phyloP scores from a whole-genome alignment of 2,888 invertebrate genomes.

The Trichopoda pennipes region DNA sequence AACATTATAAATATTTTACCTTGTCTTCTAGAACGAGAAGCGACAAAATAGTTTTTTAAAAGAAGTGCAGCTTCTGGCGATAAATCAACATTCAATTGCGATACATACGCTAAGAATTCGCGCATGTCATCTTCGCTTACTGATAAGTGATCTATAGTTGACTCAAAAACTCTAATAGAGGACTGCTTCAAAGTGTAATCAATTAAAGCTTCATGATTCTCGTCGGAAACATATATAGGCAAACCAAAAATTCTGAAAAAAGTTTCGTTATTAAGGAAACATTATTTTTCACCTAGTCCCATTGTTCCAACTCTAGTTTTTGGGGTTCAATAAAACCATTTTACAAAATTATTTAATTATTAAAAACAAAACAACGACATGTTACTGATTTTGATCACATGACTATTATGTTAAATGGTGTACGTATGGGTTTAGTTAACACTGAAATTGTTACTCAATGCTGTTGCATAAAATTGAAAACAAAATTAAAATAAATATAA shows the following conservation, averaged over 20 bases:
- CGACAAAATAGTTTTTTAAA: conserved; percentile 81
- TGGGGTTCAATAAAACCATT: too few species aligned
- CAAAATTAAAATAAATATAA: too few species aligned
- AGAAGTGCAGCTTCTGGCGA: conserved; percentile 77
- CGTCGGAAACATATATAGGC: conserved; percentile 76
- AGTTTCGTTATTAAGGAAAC: not conserved
- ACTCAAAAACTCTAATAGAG: conserved; percentile 62
- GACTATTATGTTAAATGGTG: too few species aligned
- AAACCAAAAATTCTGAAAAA: conserved; percentile 79
- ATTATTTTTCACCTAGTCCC: not conserved
- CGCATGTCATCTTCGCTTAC: conserved; percentile 76
- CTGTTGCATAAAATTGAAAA: too few species aligned
- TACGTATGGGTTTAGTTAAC: too few species aligned
- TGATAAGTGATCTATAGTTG: conserved; percentile 73
- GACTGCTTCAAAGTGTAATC: conserved; percentile 75
- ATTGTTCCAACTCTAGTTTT: too few species aligned
- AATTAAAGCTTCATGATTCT: conserved; percentile 73
- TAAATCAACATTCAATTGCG: conserved; percentile 73
- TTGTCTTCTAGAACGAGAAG: conserved; percentile 79
- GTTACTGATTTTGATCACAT: too few species aligned
- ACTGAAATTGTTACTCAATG: too few species aligned
- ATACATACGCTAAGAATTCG: conserved; percentile 72
- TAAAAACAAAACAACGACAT: too few species aligned
- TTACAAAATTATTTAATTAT: not conserved
- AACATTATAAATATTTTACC: conserved; percentile 71